phyloP scores from a whole-genome alignment of 2,113 vertebrate species.

The Eublepharis macularius region DNA sequence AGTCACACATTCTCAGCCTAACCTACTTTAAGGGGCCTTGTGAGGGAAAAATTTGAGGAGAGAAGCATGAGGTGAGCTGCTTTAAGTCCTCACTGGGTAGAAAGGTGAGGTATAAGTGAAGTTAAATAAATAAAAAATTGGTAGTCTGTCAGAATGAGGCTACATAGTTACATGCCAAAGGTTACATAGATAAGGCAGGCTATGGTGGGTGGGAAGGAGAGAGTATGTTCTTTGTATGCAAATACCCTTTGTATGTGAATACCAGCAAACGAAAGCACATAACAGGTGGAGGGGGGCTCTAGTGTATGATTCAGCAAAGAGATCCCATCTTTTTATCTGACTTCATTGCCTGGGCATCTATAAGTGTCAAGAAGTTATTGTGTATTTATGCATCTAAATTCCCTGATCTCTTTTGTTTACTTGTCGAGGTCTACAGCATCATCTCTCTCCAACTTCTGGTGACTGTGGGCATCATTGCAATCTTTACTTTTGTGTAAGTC shows the following conservation, averaged over 20 bases:
- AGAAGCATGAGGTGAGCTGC: too few relatives aligned
- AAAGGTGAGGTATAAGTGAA: too few relatives aligned
- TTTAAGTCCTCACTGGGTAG: too few relatives aligned
- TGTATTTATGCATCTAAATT: background rate
- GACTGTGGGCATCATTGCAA: constrained; percentile 82
- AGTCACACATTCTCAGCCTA: too few relatives aligned
- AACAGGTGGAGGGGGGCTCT: background rate
- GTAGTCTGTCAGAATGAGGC: too few relatives aligned
- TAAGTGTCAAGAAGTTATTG: background rate
- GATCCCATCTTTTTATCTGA: background rate
- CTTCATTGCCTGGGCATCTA: background rate
- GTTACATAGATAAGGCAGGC: background rate
- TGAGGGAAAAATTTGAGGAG: too few relatives aligned
- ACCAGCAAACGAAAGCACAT: background rate
- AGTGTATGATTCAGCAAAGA: background rate
- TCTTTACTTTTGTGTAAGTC: constrained; percentile 85
- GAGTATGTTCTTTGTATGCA: too few relatives aligned
- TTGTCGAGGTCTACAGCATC: constrained; percentile 86
- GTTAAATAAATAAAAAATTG: background rate
- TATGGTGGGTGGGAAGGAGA: background rate
- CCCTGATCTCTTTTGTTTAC: background rate
- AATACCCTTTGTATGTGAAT: too few relatives aligned
- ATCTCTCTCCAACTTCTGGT: constrained; percentile 85
- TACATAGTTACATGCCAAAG: too few relatives aligned
- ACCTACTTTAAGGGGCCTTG: too few relatives aligned